Evolutionary conservation across 2,888 invertebrate genomes (phyloP), one percentile per base, ranked within the genome.

Genomic region (Spilosoma lubricipeda): DNA sequence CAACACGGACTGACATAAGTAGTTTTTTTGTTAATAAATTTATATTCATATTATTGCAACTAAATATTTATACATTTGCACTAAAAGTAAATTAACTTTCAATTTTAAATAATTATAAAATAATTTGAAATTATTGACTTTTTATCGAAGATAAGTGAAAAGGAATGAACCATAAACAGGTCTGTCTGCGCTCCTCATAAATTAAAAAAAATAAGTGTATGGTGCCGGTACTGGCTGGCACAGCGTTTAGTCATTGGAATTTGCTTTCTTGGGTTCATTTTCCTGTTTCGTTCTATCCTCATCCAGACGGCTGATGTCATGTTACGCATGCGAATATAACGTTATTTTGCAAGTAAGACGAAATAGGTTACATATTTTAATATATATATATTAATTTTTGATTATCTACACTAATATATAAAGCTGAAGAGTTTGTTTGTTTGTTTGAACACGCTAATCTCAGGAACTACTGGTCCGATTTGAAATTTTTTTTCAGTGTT

Each of bases 261-360:
- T 63, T 63, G 23, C 48, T 67, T 67, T 67, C 23, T 67, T 67
- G 48, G 2, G 23, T 27, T 5, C 2, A 13, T 48, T 67, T 48
- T 67, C 67, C 67, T 67, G 67, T 67, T 67, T 30, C 45, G 20
- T 48, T 45, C 30, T 67, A n/a, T 67, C 67, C 67, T 48, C 45
- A 4, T 48, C 67, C 45, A 7, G 67, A 30, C 30, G 2, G 30
- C 20, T 48, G 30, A 67, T 30, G 30, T 67, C 67, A 67, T 13
- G 45, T 30, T 9, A 27, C 0, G 42, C 18, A 18, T 30, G 67
- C 45, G 15, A 27, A 63, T 27, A 27, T 13, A 27, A 27, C 15
- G 15, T 15, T 2, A 27, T 30, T 27, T 30, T 63, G 27, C 13
- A 63, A 63, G 59, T 63, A 18, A n/a, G 0, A 2, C 0, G n/a